These are phyloP conservation scores for Nixonia krombeini DNA, from an alignment of 1,140 invertebrate species.

Conservation along the genomic window DNA sequence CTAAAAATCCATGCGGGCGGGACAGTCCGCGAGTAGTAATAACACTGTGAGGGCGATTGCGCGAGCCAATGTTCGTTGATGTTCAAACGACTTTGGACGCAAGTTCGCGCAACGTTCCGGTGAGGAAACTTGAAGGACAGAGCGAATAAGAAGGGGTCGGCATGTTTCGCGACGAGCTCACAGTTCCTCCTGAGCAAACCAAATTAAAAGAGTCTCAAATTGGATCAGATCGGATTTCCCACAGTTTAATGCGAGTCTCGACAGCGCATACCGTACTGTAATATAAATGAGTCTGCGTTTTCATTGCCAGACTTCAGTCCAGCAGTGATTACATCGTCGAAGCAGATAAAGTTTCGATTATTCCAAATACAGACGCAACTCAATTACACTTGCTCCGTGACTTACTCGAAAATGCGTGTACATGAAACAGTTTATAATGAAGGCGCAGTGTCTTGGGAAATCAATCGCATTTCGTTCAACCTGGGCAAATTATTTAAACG, in stretches of 20 bases:
- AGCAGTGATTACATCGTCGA: conserved; percentile 45
- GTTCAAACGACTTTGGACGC: conserved; percentile 39
- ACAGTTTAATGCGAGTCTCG: conserved; percentile 49
- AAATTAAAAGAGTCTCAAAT: conserved; percentile 50
- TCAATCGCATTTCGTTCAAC: conserved; percentile 28
- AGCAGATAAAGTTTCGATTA: conserved; percentile 45
- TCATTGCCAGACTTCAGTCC: conserved; percentile 44
- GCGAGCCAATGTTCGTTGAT: conserved; percentile 41
- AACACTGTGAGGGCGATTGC: conserved; percentile 46
- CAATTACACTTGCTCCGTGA: conserved; percentile 27
- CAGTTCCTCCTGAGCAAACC: conserved; percentile 45
- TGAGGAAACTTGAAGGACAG: conserved; percentile 41
- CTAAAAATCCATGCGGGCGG: no score
- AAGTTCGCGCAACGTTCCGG: conserved; percentile 27
- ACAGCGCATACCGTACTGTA: conserved; percentile 37
- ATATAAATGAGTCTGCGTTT: conserved; percentile 50
- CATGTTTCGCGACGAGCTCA: conserved; percentile 41
- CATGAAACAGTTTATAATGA: conserved; percentile 47
- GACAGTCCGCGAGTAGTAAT: conserved; percentile 51
- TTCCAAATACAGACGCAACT: conserved; percentile 33
- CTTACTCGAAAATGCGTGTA: conserved; percentile 36
- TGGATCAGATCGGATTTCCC: conserved; percentile 51
- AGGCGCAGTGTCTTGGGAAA: conserved; percentile 42
- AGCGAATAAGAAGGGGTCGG: conserved; percentile 34
- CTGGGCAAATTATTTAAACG: conserved; percentile 22